phyloP scores from a whole-genome alignment of 1,140 invertebrate genomes.

The Camponotus floridanus region DNA sequence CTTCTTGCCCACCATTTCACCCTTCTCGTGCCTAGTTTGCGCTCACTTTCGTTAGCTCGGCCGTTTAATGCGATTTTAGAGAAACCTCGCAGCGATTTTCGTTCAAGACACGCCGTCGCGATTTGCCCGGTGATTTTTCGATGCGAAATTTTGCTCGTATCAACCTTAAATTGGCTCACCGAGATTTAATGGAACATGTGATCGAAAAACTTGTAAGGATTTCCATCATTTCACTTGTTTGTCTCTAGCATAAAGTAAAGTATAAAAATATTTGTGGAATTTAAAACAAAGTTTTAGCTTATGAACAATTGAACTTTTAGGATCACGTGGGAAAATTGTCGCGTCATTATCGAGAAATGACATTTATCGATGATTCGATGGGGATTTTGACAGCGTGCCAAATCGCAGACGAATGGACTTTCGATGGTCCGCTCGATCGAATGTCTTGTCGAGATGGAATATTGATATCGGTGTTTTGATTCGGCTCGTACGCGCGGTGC shows the following conservation, averaged over 20 bases:
- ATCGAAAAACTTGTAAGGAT: no score
- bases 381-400: not conserved
- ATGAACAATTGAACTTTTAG: not conserved
- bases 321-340: not conserved
- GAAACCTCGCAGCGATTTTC: constrained; percentile 67
- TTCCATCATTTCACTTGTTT: not conserved
- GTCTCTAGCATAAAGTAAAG: not conserved
- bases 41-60: constrained; percentile 71
- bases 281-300: not conserved
- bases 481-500: constrained; percentile 28
- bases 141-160: not conserved
- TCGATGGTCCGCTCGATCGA: constrained; percentile 48
- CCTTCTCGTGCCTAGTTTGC: constrained; percentile 59
- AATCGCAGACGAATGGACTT: constrained; percentile 29
- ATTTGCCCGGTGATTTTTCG: constrained; percentile 35
- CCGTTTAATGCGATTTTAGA: constrained; percentile 71
- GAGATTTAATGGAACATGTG: not conserved
- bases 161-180: not conserved
- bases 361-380: constrained; percentile 46
- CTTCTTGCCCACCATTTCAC: constrained; percentile 26
- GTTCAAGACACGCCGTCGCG: constrained; percentile 16
- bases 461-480: constrained; percentile 55
- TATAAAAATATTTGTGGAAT: not conserved
- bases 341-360: constrained; percentile 35
- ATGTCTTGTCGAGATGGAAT: constrained; percentile 41